Percentiles rank a stretch among this genome's conserved stretches.
phyloP scores from a whole-genome alignment of 2,113 vertebrate genomes.

The Sakesphorus luctuosus region DNA sequence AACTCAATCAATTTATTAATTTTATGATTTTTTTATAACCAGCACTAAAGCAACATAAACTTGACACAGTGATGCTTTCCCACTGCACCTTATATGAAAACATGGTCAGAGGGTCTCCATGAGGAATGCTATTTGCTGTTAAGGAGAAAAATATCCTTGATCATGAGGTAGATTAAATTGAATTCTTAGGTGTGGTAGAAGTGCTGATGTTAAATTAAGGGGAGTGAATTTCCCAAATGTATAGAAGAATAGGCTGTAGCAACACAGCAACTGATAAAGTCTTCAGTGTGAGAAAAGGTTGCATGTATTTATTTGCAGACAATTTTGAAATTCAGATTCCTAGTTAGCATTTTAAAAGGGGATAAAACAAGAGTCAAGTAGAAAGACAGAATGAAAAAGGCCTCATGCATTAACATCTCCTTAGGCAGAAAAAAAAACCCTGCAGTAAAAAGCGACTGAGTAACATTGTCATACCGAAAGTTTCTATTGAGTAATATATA shows the following conservation, averaged over 20 bases:
- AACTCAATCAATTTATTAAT: not conserved
- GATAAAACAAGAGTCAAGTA: not conserved
- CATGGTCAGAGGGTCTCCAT: not conserved
- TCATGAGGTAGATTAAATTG: not conserved
- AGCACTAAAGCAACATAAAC: not conserved
- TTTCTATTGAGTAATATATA: not conserved
- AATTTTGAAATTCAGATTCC: not conserved
- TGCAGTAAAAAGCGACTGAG: not conserved
- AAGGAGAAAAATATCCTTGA: not conserved
- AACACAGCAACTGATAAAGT: not conserved
- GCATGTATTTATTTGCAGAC: not conserved
- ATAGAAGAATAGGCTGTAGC: not conserved
- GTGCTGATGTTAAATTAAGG: not conserved
- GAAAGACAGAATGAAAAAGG: not conserved
- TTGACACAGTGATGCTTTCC: not conserved
- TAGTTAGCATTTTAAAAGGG: not conserved
- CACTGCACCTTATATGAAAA: rapidly evolving
- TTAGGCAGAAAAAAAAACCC: not conserved
- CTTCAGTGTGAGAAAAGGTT: not conserved
- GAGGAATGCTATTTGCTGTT: not conserved
- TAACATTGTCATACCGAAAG: not conserved
- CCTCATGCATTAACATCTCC: not conserved
- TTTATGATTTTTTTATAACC: not conserved
- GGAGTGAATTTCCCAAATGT: not conserved
- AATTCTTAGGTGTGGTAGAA: not conserved